Percentiles rank a stretch among this genome's conserved stretches.
These are phyloP conservation scores for Mastomys coucha DNA, from an alignment of 2,113 vertebrate genomes.

Conservation along the genomic window DNA sequence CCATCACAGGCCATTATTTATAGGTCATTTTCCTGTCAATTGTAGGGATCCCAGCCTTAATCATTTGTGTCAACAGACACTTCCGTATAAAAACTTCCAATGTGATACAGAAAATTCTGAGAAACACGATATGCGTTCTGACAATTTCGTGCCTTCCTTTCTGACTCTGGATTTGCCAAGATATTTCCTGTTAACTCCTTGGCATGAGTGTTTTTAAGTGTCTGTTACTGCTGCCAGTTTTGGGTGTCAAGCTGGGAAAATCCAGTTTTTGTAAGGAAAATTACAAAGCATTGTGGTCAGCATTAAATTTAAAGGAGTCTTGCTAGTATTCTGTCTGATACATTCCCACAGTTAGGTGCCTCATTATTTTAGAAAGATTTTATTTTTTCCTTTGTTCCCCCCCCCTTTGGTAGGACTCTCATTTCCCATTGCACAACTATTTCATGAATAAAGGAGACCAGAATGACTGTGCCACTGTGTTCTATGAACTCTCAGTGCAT, in stretches of 20 bases:
- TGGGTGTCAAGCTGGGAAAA: slow-evolving; percentile 75
- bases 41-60: slow-evolving; percentile 86
- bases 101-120: slow-evolving; percentile 83
- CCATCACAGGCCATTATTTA: slow-evolving; percentile 87
- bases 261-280: slow-evolving; percentile 69
- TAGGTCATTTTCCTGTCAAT: slow-evolving; percentile 89
- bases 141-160: slow-evolving; percentile 84
- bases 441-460: slow-evolving; percentile 26
- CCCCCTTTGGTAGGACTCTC: neutral
- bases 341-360: neutral
- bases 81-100: slow-evolving; percentile 89
- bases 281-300: slow-evolving; percentile 74
- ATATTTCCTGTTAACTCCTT: slow-evolving; percentile 84
- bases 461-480: neutral
- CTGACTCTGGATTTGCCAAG: slow-evolving; percentile 81
- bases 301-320: slow-evolving; percentile 78
- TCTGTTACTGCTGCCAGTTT: slow-evolving; percentile 62
- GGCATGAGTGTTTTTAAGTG: slow-evolving; percentile 69
- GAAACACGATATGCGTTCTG: slow-evolving; percentile 80
- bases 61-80: slow-evolving; percentile 88
- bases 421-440: neutral
- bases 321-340: neutral
- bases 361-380: slow-evolving; percentile 21
- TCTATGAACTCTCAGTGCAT: neutral
- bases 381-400: neutral